Base-by-base conservation (phyloP, 2,888 invertebrate genomes). In the Pecten maximus region DNA sequence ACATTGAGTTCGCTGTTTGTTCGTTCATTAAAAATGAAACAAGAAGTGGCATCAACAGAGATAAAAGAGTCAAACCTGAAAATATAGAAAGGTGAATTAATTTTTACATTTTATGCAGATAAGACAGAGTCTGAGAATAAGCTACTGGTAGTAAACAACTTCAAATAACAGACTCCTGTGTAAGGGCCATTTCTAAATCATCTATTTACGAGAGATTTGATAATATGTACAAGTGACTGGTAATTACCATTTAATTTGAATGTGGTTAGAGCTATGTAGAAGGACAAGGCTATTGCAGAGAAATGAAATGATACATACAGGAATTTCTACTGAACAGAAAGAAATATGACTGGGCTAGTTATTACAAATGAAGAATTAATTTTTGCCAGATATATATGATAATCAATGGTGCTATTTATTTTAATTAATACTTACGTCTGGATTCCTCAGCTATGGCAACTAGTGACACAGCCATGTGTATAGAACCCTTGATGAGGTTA, bases 11-110 rank as follows among this genome's bases (percentile, higher is more conserved):
- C 15, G 95, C 94, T 40, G 94, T 93, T 39, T 95, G 95, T 40
- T 96, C 96, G 93, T 98, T 98, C 91, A 98, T 97, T 91, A 99
- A 97, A 96, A 98, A 98, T 94, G 98, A 98, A 89, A 99, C 98
- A 94, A 99, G 97, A 91, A 99, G 98, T 87, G 99, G 99, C 91
- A 99, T 98, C 91, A 99, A 97, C 87, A 99, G 97, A 93, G 98
- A 98, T 90, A 99, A 97, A 98, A 99, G 98, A 96, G 99, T 98
- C 94, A 98, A 98, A 96, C 99, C 99, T 99, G 97, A 8, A 96
- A 96, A 87, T 54, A 92, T 88, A 91, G 92, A 95, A 92, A 88
- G 40, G 40, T 91, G 89, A 90, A 16, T 16, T 35, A 40, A n/a
- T 54, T 0, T 19, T 2, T n/a, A n/a, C n/a, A n/a, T n/a, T n/a